Conservation (phyloP, 1,140 invertebrate species). For the Calycopis cecrops region DNA sequence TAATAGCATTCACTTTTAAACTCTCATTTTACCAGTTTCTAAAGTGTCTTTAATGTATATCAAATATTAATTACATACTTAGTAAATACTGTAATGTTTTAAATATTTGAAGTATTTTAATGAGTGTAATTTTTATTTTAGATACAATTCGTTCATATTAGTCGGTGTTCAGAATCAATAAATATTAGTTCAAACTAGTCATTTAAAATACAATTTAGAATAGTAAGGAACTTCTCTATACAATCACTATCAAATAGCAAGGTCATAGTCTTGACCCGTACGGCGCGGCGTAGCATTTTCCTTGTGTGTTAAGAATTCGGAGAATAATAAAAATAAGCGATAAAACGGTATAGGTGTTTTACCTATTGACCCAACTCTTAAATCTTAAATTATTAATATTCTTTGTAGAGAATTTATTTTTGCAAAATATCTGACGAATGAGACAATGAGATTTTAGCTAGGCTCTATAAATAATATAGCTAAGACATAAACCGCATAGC, state of each 20-base stretch:
- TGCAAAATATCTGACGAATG: neutral
- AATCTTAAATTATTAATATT: too few species aligned
- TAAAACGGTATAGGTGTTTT: too few species aligned
- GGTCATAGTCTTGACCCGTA: neutral
- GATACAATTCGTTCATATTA: neutral
- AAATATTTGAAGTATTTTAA: neutral
- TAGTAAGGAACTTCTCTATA: conserved; percentile 1
- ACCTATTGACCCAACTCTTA: too few species aligned
- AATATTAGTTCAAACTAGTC: too few species aligned
- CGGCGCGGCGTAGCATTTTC: conserved; percentile 1
- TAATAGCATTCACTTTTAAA: too few species aligned
- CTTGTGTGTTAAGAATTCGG: neutral
- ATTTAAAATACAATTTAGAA: neutral
- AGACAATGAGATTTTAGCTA: neutral
- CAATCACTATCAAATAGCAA: conserved; percentile 5
- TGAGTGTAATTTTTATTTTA: neutral
- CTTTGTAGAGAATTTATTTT: too few species aligned
- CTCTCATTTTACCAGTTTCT: too few species aligned
- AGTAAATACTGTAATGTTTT: too few species aligned
- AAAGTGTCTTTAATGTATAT: too few species aligned
- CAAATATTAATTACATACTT: too few species aligned
- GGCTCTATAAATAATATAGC: neutral
- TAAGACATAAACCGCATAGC: conserved; percentile 22
- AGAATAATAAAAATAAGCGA: neutral
- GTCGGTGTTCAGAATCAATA: too few species aligned